Percentiles rank a stretch among this genome's conserved stretches.
These are phyloP conservation scores for Criorhina ranunculi DNA, from an alignment of 2,888 invertebrate genomes.

Conservation along the genomic window DNA sequence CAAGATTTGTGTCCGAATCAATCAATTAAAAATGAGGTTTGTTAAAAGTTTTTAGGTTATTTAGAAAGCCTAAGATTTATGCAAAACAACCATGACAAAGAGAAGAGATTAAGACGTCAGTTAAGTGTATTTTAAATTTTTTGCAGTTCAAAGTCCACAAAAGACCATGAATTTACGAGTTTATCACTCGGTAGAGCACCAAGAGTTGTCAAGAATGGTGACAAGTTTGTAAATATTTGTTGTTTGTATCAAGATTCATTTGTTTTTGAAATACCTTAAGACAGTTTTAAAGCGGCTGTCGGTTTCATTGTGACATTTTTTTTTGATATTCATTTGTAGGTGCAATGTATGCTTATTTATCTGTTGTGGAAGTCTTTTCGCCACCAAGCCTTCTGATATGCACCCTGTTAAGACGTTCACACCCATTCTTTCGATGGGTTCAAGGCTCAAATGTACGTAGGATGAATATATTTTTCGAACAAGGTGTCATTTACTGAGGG, in stretches of 20 bases:
- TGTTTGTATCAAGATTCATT: slow-evolving; percentile 6
- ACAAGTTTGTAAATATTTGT: slow-evolving; percentile 12
- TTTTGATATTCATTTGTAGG: not conserved
- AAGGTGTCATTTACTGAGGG: too few species aligned
- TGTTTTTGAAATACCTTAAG: not conserved
- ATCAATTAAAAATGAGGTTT: not conserved
- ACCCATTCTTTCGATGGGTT: too few species aligned
- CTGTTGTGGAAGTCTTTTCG: too few species aligned
- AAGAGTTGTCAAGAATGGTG: slow-evolving; percentile 2
- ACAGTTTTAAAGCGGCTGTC: not conserved
- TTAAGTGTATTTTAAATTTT: slow-evolving; percentile 11
- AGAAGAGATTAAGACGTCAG: slow-evolving; percentile 18
- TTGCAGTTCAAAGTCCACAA: slow-evolving; percentile 28
- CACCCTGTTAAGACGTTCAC: slow-evolving; percentile 1
- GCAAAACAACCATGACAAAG: not conserved
- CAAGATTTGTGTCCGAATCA: not conserved
- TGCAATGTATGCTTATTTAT: too few species aligned
- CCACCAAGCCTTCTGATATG: too few species aligned
- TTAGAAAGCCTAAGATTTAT: not conserved
- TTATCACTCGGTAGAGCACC: not conserved
- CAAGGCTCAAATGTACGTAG: too few species aligned
- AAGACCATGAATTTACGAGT: slow-evolving; percentile 18
- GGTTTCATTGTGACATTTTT: slow-evolving; percentile 6
- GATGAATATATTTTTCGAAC: too few species aligned
- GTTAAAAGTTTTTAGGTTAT: not conserved